phyloP scores from a whole-genome alignment of 2,113 vertebrate genomes.

The Nymphicus hollandicus region DNA sequence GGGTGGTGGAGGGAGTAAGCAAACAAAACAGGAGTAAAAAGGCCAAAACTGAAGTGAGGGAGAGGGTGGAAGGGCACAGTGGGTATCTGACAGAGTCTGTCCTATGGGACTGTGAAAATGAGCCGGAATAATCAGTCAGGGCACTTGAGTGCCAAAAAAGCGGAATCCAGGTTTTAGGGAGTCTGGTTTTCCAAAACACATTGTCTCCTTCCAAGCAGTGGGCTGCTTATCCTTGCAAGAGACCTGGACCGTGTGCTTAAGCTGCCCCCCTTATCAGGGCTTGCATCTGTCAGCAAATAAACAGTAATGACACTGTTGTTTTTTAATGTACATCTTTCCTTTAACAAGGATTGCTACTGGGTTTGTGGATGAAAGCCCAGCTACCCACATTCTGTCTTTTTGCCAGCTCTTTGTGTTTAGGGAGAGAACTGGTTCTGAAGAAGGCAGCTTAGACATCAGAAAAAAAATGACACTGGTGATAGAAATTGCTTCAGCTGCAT shows the following conservation, averaged over 20 bases:
- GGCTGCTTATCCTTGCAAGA: not conserved
- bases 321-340: not conserved
- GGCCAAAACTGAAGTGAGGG: not conserved
- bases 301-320: not conserved
- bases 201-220: rapidly evolving
- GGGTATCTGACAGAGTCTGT: not conserved
- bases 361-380: not conserved
- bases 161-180: not conserved
- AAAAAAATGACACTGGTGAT: constrained; percentile 23
- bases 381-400: not conserved
- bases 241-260: not conserved
- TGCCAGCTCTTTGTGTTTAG: not conserved
- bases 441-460: not conserved
- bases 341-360: not conserved
- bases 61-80: not conserved
- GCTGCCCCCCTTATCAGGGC: not conserved
- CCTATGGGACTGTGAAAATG: not conserved
- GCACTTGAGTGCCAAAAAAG: not conserved
- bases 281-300: not conserved
- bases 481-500: constrained; percentile 28
- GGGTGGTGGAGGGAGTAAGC: not conserved
- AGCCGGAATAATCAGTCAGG: not conserved
- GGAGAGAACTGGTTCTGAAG: not conserved
- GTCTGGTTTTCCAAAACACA: not conserved
- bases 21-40: not conserved